These are phyloP conservation scores for Allophyes oxyacanthae DNA, from an alignment of 2,888 invertebrate genomes.

Conservation along the genomic window DNA sequence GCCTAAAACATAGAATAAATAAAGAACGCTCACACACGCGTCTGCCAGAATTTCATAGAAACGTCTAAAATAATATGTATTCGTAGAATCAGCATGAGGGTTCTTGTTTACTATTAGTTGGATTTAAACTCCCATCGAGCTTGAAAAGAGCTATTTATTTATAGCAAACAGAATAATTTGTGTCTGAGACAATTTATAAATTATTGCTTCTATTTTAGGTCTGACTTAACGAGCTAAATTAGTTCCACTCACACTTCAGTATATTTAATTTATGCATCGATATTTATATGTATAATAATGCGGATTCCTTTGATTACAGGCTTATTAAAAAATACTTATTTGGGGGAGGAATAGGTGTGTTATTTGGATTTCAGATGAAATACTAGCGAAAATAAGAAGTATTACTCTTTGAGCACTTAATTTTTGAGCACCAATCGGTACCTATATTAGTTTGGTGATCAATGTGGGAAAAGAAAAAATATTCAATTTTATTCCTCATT, in stretches of 20 bases:
- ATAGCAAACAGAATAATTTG: slow-evolving; percentile 1
- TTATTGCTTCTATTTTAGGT: slow-evolving; percentile 5
- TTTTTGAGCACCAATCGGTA: too few relatives aligned
- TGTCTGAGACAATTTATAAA: background rate
- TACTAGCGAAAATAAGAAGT: too few relatives aligned
- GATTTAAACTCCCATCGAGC: slow-evolving; percentile 1
- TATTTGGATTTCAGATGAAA: too few relatives aligned
- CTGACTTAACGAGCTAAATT: background rate
- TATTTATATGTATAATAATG: too few relatives aligned
- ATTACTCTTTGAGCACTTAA: too few relatives aligned
- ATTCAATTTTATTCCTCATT: too few relatives aligned
- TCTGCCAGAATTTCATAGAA: slow-evolving; percentile 16
- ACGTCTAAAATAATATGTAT: slow-evolving; percentile 10
- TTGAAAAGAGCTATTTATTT: slow-evolving; percentile 9
- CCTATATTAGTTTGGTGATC: too few relatives aligned
- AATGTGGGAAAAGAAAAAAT: too few relatives aligned
- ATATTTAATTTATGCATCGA: background rate
- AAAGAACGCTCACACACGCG: slow-evolving; percentile 11
- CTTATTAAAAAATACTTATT: too few relatives aligned
- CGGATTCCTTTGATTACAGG: too few relatives aligned
- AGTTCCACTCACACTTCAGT: background rate
- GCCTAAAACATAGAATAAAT: slow-evolving; percentile 34
- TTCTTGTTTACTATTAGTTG: slow-evolving; percentile 9
- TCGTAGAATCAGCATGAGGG: slow-evolving; percentile 16
- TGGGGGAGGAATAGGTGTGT: too few relatives aligned